Conservation (phyloP, 2,797 vertebrate species). For the Gadopsis marmoratus region DNA sequence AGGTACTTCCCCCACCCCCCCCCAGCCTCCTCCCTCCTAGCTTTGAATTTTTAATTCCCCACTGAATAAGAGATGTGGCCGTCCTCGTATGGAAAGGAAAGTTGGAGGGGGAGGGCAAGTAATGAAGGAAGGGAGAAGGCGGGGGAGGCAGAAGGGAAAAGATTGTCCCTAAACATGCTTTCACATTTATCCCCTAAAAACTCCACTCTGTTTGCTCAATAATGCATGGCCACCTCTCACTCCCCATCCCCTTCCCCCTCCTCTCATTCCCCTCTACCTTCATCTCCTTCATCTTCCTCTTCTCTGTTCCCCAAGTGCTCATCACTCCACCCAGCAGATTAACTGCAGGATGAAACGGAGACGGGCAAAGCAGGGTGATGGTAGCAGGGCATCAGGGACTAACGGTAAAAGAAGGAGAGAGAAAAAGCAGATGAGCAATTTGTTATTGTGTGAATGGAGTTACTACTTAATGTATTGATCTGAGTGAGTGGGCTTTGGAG, state of each 20-base stretch:
- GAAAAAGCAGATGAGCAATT: slow-evolving; percentile 65
- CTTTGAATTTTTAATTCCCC: slow-evolving; percentile 87
- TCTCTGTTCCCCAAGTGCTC: slow-evolving; percentile 67
- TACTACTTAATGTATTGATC: slow-evolving; percentile 67
- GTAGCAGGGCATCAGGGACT: slow-evolving; percentile 64
- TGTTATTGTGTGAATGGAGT: slow-evolving; percentile 67
- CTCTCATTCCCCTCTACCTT: slow-evolving; percentile 60
- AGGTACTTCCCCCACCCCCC: slow-evolving; percentile 72
- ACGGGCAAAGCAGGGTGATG: slow-evolving; percentile 67
- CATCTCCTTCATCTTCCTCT: slow-evolving; percentile 72
- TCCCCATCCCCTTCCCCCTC: slow-evolving; percentile 32
- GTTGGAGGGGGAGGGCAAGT: slow-evolving; percentile 70
- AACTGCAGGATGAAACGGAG: slow-evolving; percentile 77
- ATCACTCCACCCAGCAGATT: slow-evolving; percentile 76
- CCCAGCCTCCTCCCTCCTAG: slow-evolving; percentile 54
- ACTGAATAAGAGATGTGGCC: slow-evolving; percentile 86
- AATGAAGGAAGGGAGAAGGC: slow-evolving; percentile 65
- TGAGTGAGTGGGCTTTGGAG: slow-evolving; percentile 53
- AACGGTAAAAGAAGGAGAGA: slow-evolving; percentile 49
- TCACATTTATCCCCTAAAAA: slow-evolving; percentile 86
- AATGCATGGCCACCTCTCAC: slow-evolving; percentile 80
- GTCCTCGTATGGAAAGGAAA: slow-evolving; percentile 70
- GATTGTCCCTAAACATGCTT: slow-evolving; percentile 82
- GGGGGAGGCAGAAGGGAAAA: slow-evolving; percentile 66
- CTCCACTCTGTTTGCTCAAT: slow-evolving; percentile 83